phyloP scores from a whole-genome alignment of 2,113 vertebrate genomes.

The Rallus limicola region DNA sequence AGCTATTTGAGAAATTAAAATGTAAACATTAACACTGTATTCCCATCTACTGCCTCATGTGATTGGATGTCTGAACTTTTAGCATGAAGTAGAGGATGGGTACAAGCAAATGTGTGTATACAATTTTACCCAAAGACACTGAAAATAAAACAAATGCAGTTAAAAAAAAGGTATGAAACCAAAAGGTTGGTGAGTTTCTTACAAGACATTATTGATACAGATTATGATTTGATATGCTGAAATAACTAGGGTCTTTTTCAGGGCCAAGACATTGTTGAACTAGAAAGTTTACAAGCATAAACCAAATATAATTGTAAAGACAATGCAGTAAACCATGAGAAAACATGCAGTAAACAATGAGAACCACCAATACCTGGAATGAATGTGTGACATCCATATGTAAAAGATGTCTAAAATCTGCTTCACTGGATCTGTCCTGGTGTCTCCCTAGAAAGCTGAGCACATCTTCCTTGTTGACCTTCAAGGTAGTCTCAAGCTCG shows the following conservation, averaged over 20 bases:
- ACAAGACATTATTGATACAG: not conserved
- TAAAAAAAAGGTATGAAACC: not conserved
- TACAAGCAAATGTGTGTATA: not conserved
- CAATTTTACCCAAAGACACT: not conserved
- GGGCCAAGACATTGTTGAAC: not conserved
- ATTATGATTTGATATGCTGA: not conserved
- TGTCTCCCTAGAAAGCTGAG: conserved; percentile 74
- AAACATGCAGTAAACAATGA: not conserved
- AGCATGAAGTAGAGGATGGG: not conserved
- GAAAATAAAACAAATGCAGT: not conserved
- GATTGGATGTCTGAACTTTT: not conserved
- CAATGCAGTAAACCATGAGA: not conserved
- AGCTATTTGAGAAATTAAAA: conserved; percentile 72
- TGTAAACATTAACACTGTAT: not conserved
- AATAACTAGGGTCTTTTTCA: not conserved
- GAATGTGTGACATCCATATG: conserved; percentile 74
- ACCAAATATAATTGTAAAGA: not conserved
- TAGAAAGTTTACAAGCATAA: not conserved
- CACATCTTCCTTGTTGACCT: conserved; percentile 72
- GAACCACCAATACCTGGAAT: conserved; percentile 76
- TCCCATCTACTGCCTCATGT: not conserved
- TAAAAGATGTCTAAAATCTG: conserved; percentile 62
- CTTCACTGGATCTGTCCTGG: conserved; percentile 52
- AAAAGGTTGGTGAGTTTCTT: not conserved
- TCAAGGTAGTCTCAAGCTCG: conserved; percentile 73